Conservation (phyloP, 1,140 invertebrate genomes). For the Lanistes nyassanus region DNA sequence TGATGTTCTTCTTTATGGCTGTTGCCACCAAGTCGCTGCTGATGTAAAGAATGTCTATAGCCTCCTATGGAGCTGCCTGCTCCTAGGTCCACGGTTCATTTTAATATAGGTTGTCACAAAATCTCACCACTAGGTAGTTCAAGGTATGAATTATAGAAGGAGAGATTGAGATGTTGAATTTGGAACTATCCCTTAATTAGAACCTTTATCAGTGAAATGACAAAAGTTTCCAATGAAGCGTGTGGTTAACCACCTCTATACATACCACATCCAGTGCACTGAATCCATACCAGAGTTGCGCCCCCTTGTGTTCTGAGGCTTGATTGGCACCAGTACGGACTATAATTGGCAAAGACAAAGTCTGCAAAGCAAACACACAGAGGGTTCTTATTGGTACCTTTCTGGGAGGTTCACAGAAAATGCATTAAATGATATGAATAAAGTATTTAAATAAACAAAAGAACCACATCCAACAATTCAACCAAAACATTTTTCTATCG, state of each 20-base stretch:
- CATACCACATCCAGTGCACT: constrained; percentile 8
- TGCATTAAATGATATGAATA: neutral
- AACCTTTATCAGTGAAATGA: too few species aligned
- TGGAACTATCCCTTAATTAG: too few species aligned
- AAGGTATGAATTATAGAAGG: too few species aligned
- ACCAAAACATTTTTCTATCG: neutral
- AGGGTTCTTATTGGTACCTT: neutral
- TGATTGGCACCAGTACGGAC: constrained; percentile 11
- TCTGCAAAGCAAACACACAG: neutral
- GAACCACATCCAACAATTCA: neutral
- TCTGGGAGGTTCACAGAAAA: neutral
- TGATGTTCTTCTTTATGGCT: too few species aligned
- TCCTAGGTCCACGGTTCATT: too few species aligned
- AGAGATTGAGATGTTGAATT: too few species aligned
- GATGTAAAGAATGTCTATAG: too few species aligned
- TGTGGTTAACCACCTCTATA: neutral
- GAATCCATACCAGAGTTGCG: constrained; percentile 13
- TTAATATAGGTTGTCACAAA: neutral
- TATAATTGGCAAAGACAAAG: constrained; percentile 7
- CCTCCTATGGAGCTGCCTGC: too few species aligned
- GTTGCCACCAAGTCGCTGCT: too few species aligned
- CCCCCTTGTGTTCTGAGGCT: constrained; percentile 11
- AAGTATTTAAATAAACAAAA: too few species aligned
- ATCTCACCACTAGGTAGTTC: too few species aligned
- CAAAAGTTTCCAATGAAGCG: too few species aligned